A percentile compares a stretch with the other conserved stretches of the same genome.
phyloP scores from a whole-genome alignment of 2,113 vertebrate species.

The Erythrocercus mccallii region DNA sequence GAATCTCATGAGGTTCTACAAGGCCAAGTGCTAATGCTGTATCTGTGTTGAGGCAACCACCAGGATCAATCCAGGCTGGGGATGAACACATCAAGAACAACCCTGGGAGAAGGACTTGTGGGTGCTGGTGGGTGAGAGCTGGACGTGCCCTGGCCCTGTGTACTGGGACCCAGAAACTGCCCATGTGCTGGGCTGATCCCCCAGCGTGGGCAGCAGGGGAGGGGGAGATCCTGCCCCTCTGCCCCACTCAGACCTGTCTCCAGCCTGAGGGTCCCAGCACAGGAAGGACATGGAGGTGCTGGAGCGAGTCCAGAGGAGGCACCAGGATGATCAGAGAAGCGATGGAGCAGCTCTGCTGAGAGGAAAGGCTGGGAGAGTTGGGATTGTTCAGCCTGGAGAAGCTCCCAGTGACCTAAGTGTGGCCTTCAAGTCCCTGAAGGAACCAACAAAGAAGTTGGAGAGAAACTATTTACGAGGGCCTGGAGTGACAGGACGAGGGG shows the following conservation, averaged over 20 bases:
- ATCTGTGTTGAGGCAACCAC: rapidly evolving
- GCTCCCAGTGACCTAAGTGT: not conserved
- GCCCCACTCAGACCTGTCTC: not conserved
- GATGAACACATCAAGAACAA: not conserved
- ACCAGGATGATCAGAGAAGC: not conserved
- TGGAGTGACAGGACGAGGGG: not conserved
- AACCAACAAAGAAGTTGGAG: not conserved
- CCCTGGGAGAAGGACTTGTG: not conserved
- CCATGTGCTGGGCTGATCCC: not conserved
- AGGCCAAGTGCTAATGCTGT: not conserved
- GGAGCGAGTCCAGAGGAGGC: not conserved
- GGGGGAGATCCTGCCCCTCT: not conserved
- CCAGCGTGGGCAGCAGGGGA: not conserved
- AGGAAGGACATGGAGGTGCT: not conserved
- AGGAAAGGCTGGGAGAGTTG: not conserved
- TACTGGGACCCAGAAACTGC: not conserved
- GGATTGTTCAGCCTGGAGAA: not conserved
- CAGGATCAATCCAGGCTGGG: not conserved
- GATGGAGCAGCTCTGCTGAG: not conserved
- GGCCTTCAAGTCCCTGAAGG: not conserved
- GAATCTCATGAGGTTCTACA: not conserved
- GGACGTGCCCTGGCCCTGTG: not conserved
- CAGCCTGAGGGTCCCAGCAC: not conserved
- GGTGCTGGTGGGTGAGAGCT: not conserved
- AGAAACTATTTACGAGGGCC: not conserved